These are phyloP conservation scores for Gila orcuttii DNA, from an alignment of 2,113 vertebrate species.

Conservation along the genomic window DNA sequence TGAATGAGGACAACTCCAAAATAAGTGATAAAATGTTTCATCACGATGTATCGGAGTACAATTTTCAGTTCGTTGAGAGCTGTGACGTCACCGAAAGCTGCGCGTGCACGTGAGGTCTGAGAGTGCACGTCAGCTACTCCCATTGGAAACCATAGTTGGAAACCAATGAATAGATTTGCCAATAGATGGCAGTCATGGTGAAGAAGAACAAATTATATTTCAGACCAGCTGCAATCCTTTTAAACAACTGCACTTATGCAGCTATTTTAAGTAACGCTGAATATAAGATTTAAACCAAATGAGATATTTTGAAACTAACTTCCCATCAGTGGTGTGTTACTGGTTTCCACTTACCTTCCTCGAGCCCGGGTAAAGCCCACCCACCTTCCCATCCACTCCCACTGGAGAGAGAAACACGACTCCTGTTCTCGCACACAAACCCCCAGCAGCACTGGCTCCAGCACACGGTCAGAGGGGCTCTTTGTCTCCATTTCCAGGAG, in stretches of 20 bases:
- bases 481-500: conserved; percentile 27
- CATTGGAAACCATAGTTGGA: background rate
- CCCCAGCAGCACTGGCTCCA: conserved; percentile 10
- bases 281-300: background rate
- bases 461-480: conserved; percentile 7
- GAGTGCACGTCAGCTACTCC: background rate
- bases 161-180: background rate
- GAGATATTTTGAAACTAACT: background rate
- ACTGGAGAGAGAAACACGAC: conserved; percentile 31
- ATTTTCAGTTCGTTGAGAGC: too few species aligned
- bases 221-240: background rate
- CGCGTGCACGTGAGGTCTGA: background rate
- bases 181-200: background rate
- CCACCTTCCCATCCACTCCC: conserved; percentile 18
- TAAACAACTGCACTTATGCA: too few species aligned
- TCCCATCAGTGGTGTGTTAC: background rate
- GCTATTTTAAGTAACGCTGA: background rate
- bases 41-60: too few species aligned
- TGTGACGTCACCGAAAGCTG: background rate
- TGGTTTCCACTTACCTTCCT: background rate
- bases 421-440: conserved; percentile 11
- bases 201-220: background rate
- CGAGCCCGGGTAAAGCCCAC: conserved; percentile 2
- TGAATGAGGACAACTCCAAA: too few species aligned
- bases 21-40: too few species aligned